A percentile compares a stretch with the other conserved stretches of the same genome.
Conservation (phyloP, 2,113 vertebrate genomes). For the Sceloporus tristichus region DNA sequence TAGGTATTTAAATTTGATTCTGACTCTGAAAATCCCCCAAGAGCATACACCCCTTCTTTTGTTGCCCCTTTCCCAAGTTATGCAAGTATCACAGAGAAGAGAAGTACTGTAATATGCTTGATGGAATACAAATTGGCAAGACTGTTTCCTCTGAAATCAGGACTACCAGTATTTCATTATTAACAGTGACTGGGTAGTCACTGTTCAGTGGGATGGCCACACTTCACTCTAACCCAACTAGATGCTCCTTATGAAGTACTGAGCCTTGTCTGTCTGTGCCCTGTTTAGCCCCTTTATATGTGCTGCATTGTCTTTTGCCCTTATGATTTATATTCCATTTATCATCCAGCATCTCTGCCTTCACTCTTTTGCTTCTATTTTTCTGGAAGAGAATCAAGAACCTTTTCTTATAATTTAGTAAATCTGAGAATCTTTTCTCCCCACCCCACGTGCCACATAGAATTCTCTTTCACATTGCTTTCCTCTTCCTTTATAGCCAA, state of each 20-base stretch:
- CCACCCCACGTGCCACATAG: neutral
- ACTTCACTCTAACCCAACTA: neutral
- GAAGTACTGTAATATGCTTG: neutral
- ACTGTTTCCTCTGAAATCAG: neutral
- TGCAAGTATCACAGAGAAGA: neutral
- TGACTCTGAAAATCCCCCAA: neutral
- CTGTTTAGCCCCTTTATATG: neutral
- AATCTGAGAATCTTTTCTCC: neutral
- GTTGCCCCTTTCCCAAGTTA: neutral
- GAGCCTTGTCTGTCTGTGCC: neutral
- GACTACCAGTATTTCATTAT: neutral
- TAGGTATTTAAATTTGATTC: neutral
- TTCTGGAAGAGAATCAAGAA: neutral
- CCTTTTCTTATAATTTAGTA: neutral
- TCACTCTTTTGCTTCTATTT: neutral
- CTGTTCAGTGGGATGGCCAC: neutral
- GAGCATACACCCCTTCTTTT: neutral
- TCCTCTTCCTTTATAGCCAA: neutral
- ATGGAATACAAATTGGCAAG: neutral
- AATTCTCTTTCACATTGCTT: neutral
- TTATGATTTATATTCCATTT: neutral
- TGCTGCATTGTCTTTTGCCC: neutral
- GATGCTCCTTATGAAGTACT: neutral
- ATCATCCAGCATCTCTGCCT: neutral
- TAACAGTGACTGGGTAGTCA: neutral